A percentile compares a stretch with the other conserved stretches of the same genome.
These are phyloP conservation scores for Andrena flavipes DNA, from an alignment of 2,888 invertebrate species.

Conservation along the genomic window DNA sequence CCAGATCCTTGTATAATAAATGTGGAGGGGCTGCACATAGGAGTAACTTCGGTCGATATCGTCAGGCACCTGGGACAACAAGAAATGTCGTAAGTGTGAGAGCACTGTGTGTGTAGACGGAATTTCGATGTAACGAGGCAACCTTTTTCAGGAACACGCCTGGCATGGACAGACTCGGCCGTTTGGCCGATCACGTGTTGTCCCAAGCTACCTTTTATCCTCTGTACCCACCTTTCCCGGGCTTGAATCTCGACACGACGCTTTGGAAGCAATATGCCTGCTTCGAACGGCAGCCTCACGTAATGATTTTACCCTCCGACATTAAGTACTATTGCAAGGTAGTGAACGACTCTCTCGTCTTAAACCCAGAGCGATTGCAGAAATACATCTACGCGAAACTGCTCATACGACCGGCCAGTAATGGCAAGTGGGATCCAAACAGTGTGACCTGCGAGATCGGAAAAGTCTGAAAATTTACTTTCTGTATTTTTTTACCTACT, in stretches of 20 bases:
- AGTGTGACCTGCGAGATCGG: constrained; percentile 79
- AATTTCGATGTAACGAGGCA: background rate
- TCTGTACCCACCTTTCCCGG: constrained; percentile 90
- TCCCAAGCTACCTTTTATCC: constrained; percentile 94
- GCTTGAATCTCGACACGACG: constrained; percentile 89
- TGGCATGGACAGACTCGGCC: constrained; percentile 89
- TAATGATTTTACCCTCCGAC: constrained; percentile 94
- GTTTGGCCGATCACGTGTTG: constrained; percentile 91
- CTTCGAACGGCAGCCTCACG: constrained; percentile 91
- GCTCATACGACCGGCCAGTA: constrained; percentile 83
- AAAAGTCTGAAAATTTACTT: constrained; percentile 68
- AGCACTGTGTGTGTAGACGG: background rate
- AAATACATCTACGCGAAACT: constrained; percentile 93
- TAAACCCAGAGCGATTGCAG: constrained; percentile 94
- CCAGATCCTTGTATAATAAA: constrained; percentile 93
- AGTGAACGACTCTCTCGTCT: constrained; percentile 91
- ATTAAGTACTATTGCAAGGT: constrained; percentile 92
- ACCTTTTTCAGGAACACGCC: constrained; percentile 83
- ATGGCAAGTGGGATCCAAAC: constrained; percentile 71
- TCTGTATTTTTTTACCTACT: background rate
- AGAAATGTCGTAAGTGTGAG: constrained; percentile 89
- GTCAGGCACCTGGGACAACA: constrained; percentile 93
- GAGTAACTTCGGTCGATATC: constrained; percentile 93
- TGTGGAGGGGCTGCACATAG: constrained; percentile 91
- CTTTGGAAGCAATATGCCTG: constrained; percentile 90